Base-by-base conservation (phyloP, 2,888 invertebrate species). In the Steromphala cineraria region DNA sequence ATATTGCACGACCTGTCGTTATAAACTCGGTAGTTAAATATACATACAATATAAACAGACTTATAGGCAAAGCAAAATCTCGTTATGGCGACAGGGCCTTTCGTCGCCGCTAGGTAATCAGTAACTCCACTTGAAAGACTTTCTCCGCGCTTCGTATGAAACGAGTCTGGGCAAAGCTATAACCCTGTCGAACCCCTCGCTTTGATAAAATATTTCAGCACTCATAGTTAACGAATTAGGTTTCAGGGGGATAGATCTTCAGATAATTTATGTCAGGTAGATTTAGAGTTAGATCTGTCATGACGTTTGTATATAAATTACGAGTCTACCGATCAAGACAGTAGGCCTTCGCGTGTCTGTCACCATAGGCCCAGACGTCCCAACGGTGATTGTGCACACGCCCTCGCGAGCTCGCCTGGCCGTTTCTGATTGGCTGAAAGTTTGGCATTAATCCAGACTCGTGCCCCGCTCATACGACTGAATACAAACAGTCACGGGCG, bases 371-470 rank as follows among this genome's bases (percentile, higher is more conserved):
- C 28, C 15, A 24, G 28, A 28, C 24, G 62, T 8, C 28, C 17
- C 3, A 28, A 62, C 28, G 4, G 15, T 28, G 28, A 62, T 24
- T 62, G 62, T 62, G 62, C 62, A 62, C 62, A 62, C 62, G 62
- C 62, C 62, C 62, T 62, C 62, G 62, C 62, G 62, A 62, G 62
- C 62, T 62, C 62, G 24, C 28, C 13, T 17, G 62, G 62, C 62
- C 17, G 28, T 15, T 10, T 24, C 62, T 62, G 62, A 62, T 62
- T 62, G 62, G 62, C 24, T 62, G 62, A 62, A 62, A 62, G 62
- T 62, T 62, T 62, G 62, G 62, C 62, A 62, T 62, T 62, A 28
- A n/a, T 24, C 62, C 62, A 62, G 62, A 28, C 62, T 62, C 62
- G 62, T 62, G 62, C 62, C 62, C 62, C 28, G 28, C 15, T 62